Percentiles rank a stretch among this genome's conserved stretches.
Conservation (phyloP, 1,140 invertebrate species). For the Bilobella aurantiaca region DNA sequence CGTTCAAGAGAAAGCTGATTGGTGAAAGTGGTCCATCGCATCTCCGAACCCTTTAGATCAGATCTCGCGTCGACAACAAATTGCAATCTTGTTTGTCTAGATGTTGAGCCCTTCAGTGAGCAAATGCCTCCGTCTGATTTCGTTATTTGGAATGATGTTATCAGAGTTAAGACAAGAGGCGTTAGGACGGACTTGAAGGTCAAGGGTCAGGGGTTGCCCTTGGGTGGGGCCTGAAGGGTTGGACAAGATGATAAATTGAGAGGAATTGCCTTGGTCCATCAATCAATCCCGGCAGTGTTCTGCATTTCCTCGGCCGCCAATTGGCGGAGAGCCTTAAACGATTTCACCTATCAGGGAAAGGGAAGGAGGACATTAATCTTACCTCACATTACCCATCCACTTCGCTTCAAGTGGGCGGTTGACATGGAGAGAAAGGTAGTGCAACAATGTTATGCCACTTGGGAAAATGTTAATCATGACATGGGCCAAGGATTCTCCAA, state of each 20-base stretch:
- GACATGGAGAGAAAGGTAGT: neutral
- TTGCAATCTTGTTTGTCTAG: too few species aligned
- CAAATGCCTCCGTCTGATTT: too few species aligned
- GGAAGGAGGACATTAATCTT: neutral
- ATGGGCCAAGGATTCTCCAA: neutral
- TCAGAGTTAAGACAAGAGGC: too few species aligned
- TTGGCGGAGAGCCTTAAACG: neutral
- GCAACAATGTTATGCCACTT: too few species aligned
- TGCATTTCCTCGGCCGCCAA: neutral
- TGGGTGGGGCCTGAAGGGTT: too few species aligned
- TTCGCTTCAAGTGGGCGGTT: neutral
- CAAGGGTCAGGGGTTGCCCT: too few species aligned
- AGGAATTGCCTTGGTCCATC: neutral
- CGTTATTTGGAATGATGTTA: too few species aligned
- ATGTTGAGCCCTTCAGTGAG: too few species aligned
- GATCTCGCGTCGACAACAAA: too few species aligned
- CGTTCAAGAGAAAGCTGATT: too few species aligned
- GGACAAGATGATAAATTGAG: neutral
- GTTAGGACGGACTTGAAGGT: neutral
- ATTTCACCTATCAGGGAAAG: neutral
- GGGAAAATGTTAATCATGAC: neutral
- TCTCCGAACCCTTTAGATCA: too few species aligned
- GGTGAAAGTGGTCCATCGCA: too few species aligned
- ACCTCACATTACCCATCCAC: neutral
- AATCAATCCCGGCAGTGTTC: neutral